These are phyloP conservation scores for Paraplagusia blochii DNA, from an alignment of 2,113 vertebrate genomes.

Conservation along the genomic window DNA sequence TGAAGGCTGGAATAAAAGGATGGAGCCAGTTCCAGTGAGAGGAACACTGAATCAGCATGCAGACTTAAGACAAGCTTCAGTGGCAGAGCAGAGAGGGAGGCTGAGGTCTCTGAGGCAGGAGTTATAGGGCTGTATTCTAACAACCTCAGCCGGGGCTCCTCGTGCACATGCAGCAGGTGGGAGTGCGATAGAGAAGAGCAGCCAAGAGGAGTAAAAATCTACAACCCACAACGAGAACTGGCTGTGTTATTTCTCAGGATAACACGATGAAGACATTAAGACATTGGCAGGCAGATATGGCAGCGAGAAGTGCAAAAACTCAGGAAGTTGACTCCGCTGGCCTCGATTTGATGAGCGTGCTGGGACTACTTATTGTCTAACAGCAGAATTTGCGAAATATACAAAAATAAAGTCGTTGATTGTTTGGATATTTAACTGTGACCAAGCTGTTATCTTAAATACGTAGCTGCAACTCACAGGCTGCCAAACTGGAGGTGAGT, in stretches of 20 bases:
- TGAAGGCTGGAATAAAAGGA: not conserved
- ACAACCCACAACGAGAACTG: conserved; percentile 3
- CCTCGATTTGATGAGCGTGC: too few species aligned
- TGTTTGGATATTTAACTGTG: too few species aligned
- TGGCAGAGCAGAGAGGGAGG: too few species aligned
- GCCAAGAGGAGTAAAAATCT: conserved; percentile 7
- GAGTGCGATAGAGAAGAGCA: not conserved
- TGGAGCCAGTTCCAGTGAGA: not conserved
- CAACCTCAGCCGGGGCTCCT: too few species aligned
- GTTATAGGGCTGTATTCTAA: not conserved
- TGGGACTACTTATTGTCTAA: too few species aligned
- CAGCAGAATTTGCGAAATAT: too few species aligned
- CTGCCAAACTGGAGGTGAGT: too few species aligned
- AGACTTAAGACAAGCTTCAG: too few species aligned
- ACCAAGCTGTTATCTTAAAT: too few species aligned
- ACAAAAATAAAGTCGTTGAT: not conserved
- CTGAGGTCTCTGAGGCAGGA: too few species aligned
- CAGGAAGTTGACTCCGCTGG: conserved; percentile 40
- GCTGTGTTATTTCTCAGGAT: conserved; percentile 12
- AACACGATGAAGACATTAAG: conserved; percentile 38
- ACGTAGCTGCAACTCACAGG: too few species aligned
- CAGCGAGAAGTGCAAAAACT: conserved; percentile 49
- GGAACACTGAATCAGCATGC: not conserved
- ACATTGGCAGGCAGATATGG: conserved; percentile 28
- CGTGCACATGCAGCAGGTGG: not conserved